phyloP scores from a whole-genome alignment of 2,113 vertebrate genomes.

The Cynoglossus semilaevis region DNA sequence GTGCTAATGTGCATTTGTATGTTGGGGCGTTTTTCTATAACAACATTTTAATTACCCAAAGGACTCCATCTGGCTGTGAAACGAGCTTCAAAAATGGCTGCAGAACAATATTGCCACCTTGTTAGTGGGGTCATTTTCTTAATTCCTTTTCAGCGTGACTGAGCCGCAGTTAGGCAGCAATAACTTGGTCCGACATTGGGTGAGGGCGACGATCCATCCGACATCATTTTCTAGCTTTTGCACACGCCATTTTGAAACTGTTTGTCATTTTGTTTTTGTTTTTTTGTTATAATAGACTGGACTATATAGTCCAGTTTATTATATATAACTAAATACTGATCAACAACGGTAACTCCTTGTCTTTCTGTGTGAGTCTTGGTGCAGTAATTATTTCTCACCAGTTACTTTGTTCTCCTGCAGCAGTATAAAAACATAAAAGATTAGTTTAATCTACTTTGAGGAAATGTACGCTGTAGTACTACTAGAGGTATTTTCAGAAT shows the following conservation, averaged over 20 bases:
- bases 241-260: background rate
- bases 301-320: too few relatives aligned
- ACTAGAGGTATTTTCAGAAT: too few relatives aligned
- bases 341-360: too few relatives aligned
- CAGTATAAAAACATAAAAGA: too few relatives aligned
- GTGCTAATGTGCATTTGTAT: background rate
- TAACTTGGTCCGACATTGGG: background rate
- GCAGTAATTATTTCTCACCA: too few relatives aligned
- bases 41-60: constrained; percentile 39
- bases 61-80: constrained; percentile 37
- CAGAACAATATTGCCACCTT: constrained; percentile 29
- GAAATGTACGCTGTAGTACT: too few relatives aligned
- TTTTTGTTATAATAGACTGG: too few relatives aligned
- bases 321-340: too few relatives aligned
- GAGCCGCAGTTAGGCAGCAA: constrained; percentile 2
- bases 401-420: too few relatives aligned
- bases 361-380: too few relatives aligned
- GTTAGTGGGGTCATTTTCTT: constrained; percentile 27
- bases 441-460: too few relatives aligned
- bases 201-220: constrained; percentile 3
- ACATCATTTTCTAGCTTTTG: background rate
- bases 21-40: constrained; percentile 1
- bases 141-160: constrained; percentile 30
- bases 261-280: background rate
- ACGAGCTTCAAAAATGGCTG: constrained; percentile 34